phyloP scores from a whole-genome alignment of 2,888 invertebrate genomes.

The Dolomedes plantarius region DNA sequence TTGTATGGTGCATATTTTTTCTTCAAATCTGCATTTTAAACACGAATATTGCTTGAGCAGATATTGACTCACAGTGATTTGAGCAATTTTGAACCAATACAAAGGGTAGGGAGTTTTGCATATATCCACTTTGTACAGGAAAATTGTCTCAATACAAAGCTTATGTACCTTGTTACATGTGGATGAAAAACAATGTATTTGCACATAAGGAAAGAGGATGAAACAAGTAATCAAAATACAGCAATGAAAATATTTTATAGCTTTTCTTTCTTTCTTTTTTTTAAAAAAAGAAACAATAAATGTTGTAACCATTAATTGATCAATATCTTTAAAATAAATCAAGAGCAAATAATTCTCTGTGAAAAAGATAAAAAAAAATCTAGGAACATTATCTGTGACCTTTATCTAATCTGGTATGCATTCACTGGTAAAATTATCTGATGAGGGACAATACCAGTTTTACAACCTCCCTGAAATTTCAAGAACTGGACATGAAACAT shows the following conservation, averaged over 20 bases:
- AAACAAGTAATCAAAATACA: not conserved
- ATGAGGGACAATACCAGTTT: conserved; percentile 50
- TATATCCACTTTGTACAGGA: too few species aligned
- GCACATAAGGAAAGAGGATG: not conserved
- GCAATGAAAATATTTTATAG: not conserved
- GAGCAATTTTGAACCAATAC: too few species aligned
- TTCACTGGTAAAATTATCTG: conserved; percentile 38
- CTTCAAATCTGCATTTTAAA: too few species aligned
- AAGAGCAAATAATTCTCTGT: not conserved
- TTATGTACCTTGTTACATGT: too few species aligned
- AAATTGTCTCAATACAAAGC: too few species aligned
- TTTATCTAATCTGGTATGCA: conserved; percentile 41
- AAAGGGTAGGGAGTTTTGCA: too few species aligned
- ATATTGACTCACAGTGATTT: too few species aligned
- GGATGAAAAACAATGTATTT: not conserved
- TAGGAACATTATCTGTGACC: conserved; percentile 63
- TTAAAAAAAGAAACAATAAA: too few species aligned
- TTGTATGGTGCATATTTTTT: too few species aligned
- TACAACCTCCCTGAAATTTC: conserved; percentile 68
- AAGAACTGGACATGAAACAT: conserved; percentile 52
- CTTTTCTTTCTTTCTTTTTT: too few species aligned
- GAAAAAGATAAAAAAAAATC: conserved; percentile 14
- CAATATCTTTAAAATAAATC: not conserved
- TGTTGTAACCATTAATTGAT: not conserved
- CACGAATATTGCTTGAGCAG: too few species aligned